Base-by-base conservation (phyloP, 2,888 invertebrate species). In the Xestia rhomboidea region DNA sequence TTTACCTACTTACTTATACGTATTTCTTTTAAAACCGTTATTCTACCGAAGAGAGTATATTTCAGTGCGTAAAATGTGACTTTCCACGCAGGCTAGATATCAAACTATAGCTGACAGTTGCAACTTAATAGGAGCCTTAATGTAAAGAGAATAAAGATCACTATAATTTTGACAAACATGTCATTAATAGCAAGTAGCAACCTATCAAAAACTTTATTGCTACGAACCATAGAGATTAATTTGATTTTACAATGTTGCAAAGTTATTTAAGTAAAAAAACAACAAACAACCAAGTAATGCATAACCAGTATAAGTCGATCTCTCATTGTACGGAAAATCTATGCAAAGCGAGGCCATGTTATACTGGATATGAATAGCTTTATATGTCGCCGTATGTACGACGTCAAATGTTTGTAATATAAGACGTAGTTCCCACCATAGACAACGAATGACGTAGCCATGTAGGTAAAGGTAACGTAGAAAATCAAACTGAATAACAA, bases 401-500 rank as follows among this genome's bases (percentile, higher is more conserved):
- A 38, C 63, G n/a, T 18, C 30, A 67, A 51, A 30, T 44, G 30
- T 68, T 27, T 68, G 38, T 73, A 73, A 41, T 57, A 24, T 81
- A 44, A 44, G 44, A 66, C 57, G 30, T 34, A 77, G 44, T 68
- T 60, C 21, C 6, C 51, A 80, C 44, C 66, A 57, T 38, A 70
- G 57, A 49, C 41, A 71, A 15, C 60, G 7, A 62, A 41, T 74
- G 66, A 41, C 54, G 60, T 64, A 30, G 21, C n/a, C 10, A 64
- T 24, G 64, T n/a, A n/a, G n/a, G n/a, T 64, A 41, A 24, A 54
- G 18, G 34, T 30, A 60, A 57, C 10, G 27, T 21, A 67, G 21
- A 63, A 24, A 81, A 64, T 6, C 0, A 60, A 68, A 75, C 64
- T 27, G 18, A 68, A 41, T 54, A 73, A 80, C 34, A 66, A 66